These are phyloP conservation scores for Erannis defoliaria DNA, from an alignment of 2,888 invertebrate species.

Conservation along the genomic window DNA sequence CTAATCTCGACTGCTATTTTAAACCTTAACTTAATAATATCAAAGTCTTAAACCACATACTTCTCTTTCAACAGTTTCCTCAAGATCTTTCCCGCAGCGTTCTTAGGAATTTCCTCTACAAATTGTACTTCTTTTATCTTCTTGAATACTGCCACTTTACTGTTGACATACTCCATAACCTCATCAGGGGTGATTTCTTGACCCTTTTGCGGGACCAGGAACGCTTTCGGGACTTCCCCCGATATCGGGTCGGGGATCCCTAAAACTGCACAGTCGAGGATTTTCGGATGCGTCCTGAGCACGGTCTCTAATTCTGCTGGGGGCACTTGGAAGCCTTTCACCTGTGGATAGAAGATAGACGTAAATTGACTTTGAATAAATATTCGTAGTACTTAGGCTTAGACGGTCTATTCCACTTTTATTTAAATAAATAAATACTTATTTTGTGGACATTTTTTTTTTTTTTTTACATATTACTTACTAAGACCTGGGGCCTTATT, in stretches of 20 bases:
- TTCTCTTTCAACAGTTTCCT: conserved; percentile 86
- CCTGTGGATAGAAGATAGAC: conserved; percentile 60
- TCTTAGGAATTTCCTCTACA: conserved; percentile 90
- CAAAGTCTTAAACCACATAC: conserved; percentile 50
- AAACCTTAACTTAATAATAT: not conserved
- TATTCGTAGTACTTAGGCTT: no score
- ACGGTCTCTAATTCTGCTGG: conserved; percentile 95
- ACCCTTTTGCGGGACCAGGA: conserved; percentile 86
- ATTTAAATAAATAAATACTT: no score
- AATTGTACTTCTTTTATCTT: conserved; percentile 89
- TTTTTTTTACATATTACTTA: no score
- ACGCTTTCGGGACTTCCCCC: conserved; percentile 94
- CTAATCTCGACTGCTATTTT: not conserved
- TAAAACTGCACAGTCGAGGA: conserved; percentile 94
- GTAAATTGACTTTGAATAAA: no score
- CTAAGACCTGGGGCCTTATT: no score
- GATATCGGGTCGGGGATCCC: conserved; percentile 90
- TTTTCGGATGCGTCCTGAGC: conserved; percentile 90
- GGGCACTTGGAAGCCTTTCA: conserved; percentile 92
- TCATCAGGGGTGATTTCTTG: conserved; percentile 82
- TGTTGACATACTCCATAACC: conserved; percentile 88
- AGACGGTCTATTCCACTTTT: no score
- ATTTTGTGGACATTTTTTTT: no score
- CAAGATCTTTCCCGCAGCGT: conserved; percentile 92
- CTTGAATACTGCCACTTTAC: conserved; percentile 91